These are phyloP conservation scores for Bimastos eiseni DNA, from an alignment of 2,888 invertebrate genomes.

Conservation along the genomic window DNA sequence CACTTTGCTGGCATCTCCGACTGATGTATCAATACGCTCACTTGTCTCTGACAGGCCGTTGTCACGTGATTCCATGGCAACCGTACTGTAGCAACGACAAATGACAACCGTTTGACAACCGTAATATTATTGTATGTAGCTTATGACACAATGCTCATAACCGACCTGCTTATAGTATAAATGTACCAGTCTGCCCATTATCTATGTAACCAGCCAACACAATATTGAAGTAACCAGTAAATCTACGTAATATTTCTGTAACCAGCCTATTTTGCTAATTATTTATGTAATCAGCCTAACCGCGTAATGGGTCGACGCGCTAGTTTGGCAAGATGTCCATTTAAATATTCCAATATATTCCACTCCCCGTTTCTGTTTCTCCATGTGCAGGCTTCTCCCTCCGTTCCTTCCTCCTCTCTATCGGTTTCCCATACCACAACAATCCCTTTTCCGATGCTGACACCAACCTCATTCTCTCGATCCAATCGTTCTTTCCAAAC, in stretches of 20 bases:
- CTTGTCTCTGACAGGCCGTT: not conserved
- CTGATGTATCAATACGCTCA: not conserved
- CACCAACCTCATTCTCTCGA: not conserved
- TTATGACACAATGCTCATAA: too few species aligned
- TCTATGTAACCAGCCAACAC: too few species aligned
- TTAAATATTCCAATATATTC: not conserved
- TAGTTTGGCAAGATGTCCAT: not conserved
- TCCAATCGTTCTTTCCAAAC: not conserved
- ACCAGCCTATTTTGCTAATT: not conserved
- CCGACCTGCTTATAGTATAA: too few species aligned
- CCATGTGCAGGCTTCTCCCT: not conserved
- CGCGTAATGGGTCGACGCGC: not conserved
- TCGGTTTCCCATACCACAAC: not conserved
- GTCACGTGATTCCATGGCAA: not conserved
- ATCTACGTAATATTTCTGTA: too few species aligned
- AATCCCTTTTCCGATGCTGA: not conserved
- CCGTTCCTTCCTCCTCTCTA: not conserved
- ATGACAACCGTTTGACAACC: not conserved
- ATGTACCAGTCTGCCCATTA: too few species aligned
- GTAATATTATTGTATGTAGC: not conserved
- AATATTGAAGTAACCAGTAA: too few species aligned
- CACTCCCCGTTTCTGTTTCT: not conserved
- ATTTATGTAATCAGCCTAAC: not conserved
- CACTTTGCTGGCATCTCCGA: too few species aligned
- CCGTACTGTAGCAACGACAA: not conserved